Percentiles rank a stretch among this genome's conserved stretches.
phyloP scores from a whole-genome alignment of 2,888 invertebrate genomes.

The Lycaena phlaeas region DNA sequence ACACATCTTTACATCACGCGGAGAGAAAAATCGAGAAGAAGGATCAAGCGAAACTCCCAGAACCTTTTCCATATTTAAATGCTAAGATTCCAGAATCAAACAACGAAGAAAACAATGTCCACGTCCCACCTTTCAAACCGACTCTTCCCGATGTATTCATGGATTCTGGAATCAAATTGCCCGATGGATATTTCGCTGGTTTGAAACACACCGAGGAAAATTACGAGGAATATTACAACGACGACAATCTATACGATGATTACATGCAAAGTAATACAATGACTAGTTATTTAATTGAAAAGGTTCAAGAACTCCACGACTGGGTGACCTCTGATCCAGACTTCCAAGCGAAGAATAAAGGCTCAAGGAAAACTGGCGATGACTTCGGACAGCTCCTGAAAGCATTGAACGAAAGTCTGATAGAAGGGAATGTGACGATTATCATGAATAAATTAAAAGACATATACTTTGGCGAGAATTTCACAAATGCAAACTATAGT shows the following conservation, averaged over 20 bases:
- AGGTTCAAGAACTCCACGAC: slow-evolving; percentile 65
- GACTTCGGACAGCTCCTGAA: slow-evolving; percentile 52
- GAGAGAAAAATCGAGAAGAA: slow-evolving; percentile 57
- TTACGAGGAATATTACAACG: slow-evolving; percentile 56
- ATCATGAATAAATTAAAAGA: slow-evolving; percentile 65
- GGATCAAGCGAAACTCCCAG: slow-evolving; percentile 38
- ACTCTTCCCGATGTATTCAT: slow-evolving; percentile 39
- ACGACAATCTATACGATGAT: slow-evolving; percentile 57
- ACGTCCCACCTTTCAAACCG: slow-evolving; percentile 48
- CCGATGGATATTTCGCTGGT: slow-evolving; percentile 36
- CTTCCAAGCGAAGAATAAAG: slow-evolving; percentile 30
- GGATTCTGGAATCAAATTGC: slow-evolving; percentile 31
- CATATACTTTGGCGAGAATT: slow-evolving; percentile 60
- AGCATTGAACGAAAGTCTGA: slow-evolving; percentile 66
- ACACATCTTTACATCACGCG: slow-evolving; percentile 34
- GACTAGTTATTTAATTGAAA: slow-evolving; percentile 63
- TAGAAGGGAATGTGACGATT: slow-evolving; percentile 60
- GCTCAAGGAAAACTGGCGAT: slow-evolving; percentile 26
- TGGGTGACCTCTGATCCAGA: slow-evolving; percentile 61
- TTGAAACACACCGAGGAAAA: slow-evolving; percentile 35
- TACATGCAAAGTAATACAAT: slow-evolving; percentile 62
- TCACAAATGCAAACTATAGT: slow-evolving; percentile 33
- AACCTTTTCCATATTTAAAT: slow-evolving; percentile 43
- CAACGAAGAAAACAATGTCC: slow-evolving; percentile 7
- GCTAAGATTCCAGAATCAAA: slow-evolving; percentile 38